Conservation (phyloP, 1,140 invertebrate species). For the Halictus rubicundus region DNA sequence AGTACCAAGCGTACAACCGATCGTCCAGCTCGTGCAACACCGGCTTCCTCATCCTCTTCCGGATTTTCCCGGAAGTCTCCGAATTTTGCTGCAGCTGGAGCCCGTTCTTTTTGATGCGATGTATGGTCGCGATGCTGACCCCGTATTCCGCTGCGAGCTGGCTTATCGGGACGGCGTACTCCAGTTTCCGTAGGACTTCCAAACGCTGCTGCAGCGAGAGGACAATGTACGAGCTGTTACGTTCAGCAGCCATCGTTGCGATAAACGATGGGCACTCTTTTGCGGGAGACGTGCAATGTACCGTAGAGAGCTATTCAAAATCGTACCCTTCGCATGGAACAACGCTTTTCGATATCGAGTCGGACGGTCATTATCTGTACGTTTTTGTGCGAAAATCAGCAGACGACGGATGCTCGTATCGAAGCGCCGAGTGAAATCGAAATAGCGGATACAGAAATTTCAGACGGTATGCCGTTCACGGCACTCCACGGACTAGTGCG, state of each 20-base stretch:
- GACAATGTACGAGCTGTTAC: constrained; percentile 1
- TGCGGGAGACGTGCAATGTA: neutral
- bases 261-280: neutral
- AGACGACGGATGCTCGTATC: neutral
- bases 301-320: neutral
- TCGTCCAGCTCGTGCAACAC: neutral
- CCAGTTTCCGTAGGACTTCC: neutral
- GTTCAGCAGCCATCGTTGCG: neutral
- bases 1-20: neutral
- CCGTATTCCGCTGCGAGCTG: neutral
- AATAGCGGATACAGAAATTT: neutral
- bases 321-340: neutral
- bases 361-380: neutral
- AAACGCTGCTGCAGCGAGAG: neutral
- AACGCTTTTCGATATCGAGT: neutral
- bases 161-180: neutral
- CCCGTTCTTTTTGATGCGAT: neutral
- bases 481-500: constrained; percentile 1
- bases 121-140: neutral
- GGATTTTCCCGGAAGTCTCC: neutral
- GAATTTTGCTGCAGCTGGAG: neutral
- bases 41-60: neutral
- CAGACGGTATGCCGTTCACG: constrained; percentile 2
- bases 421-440: neutral
- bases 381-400: neutral